phyloP scores from a whole-genome alignment of 2,888 invertebrate genomes.

The Dryocosmus kuriphilus region DNA sequence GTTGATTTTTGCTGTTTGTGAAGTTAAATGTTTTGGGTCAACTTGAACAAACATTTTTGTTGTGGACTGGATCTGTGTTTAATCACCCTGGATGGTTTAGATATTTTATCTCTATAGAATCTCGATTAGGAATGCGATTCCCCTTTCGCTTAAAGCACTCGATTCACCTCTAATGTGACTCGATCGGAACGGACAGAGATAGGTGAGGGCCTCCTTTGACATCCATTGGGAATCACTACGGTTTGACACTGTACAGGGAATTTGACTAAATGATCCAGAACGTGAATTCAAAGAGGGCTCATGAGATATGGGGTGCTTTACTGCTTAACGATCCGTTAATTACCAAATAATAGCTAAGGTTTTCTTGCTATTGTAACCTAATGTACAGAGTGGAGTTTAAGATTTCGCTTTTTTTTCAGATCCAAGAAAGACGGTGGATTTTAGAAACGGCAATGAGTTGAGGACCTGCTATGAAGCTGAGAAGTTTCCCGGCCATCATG shows the following conservation, averaged over 20 bases:
- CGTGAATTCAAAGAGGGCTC: conserved; percentile 15
- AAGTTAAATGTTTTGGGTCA: too few species aligned
- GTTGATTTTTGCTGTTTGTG: too few species aligned
- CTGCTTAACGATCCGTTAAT: conserved; percentile 41
- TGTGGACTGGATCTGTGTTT: not conserved
- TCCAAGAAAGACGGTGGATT: conserved; percentile 49
- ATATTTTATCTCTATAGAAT: not conserved
- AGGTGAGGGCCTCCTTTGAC: conserved; percentile 50
- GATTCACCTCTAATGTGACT: conserved; percentile 23
- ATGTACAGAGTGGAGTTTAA: not conserved
- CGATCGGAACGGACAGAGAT: conserved; percentile 50
- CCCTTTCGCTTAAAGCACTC: not conserved
- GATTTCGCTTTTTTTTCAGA: conserved; percentile 48
- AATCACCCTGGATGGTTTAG: not conserved
- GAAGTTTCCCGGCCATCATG: conserved; percentile 73
- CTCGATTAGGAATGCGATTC: not conserved
- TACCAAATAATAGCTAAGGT: conserved; percentile 16
- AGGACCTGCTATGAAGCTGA: conserved; percentile 72
- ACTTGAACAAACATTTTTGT: too few species aligned
- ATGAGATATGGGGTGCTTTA: not conserved
- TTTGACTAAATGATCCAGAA: conserved; percentile 57
- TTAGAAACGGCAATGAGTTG: conserved; percentile 72
- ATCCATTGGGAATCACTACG: conserved; percentile 51
- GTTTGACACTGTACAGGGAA: conserved; percentile 48
- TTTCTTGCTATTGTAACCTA: not conserved